Base-by-base conservation (phyloP, 2,113 vertebrate species). In the Antechinus stuartii region DNA sequence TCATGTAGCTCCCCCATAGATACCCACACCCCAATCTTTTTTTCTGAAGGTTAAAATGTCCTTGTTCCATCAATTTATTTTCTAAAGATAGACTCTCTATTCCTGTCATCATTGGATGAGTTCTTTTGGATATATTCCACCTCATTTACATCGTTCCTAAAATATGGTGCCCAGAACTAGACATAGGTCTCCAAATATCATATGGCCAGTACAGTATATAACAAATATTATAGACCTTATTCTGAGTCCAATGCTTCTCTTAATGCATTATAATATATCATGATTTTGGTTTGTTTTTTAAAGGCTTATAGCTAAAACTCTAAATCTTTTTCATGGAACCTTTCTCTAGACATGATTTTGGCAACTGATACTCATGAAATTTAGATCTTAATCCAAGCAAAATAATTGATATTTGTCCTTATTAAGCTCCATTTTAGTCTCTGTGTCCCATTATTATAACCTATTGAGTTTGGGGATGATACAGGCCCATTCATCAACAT, bases 91-190 rank as follows among this genome's bases (percentile, higher is more conserved):
- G 35, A 61, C 35, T 56, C 55, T 94, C n/a, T 47, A 30, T 6
- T 90, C 42, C 50, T 91, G 42, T 2, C 11, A 76, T 11, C n/a
- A 54, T 57, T 92, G 54, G 49, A 49, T 49, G 49, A 5, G 49
- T 49, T 93, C 30, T 92, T 84, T 12, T 90, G 30, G 91, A 47
- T 35, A 93, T 8, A 76, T 27, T 91, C 6, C 8, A 26, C 14
- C 50, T 50, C 76, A 92, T 91, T 84, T 89, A 23, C 10, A 54
- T 95, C 96, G 76, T 92, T 55, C 92, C 57, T 94, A 91, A 96
- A 94, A 91, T 53, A 91, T 27, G 10, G 30, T 68, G 9, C 9
- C 68, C 55, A 96, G 57, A 95, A 96, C 90, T 95, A 54, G 93
- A 54, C 92, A 96, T 19, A 95, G 22, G 57, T 42, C 6, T 76